phyloP scores from a whole-genome alignment of 2,797 vertebrate species.

The Eutrigla gurnardus region DNA sequence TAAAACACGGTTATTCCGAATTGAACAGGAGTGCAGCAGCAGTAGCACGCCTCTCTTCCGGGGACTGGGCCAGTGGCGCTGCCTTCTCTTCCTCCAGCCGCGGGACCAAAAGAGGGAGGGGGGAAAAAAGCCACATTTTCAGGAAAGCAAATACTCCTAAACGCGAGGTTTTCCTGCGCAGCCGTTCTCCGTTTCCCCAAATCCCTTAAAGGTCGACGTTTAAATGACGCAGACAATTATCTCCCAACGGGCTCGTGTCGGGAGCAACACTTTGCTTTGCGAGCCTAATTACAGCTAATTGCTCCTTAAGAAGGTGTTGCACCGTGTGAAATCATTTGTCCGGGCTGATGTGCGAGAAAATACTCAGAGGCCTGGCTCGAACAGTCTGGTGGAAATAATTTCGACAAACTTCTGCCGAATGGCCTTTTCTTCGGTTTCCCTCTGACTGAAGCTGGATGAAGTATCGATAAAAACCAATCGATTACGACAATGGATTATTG shows the following conservation, averaged over 20 bases:
- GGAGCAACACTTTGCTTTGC: constrained; percentile 76
- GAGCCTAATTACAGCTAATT: constrained; percentile 83
- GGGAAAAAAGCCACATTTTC: constrained; percentile 56
- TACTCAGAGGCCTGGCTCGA: constrained; percentile 36
- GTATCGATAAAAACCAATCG: constrained; percentile 55
- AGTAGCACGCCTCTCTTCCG: constrained; percentile 68
- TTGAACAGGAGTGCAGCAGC: constrained; percentile 15
- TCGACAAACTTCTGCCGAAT: constrained; percentile 38
- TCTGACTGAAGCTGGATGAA: constrained; percentile 34
- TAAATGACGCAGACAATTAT: constrained; percentile 83
- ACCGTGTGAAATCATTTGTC: constrained; percentile 75
- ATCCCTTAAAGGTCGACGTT: constrained; percentile 77
- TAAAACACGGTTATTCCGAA: constrained; percentile 11
- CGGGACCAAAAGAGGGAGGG: constrained; percentile 43
- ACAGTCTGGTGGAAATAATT: constrained; percentile 47
- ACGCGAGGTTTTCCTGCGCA: constrained; percentile 60
- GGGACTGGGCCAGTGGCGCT: constrained; percentile 51
- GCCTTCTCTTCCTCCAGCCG: constrained; percentile 62
- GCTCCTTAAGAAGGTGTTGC: constrained; percentile 77
- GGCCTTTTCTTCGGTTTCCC: constrained; percentile 3
- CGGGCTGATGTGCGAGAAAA: constrained; percentile 57
- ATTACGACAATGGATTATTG: constrained; percentile 67
- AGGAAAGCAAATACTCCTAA: constrained; percentile 67
- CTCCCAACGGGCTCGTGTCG: constrained; percentile 72
- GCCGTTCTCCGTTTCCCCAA: constrained; percentile 69